Evolutionary conservation across 92 coral and sea anemone genomes (phyloP), one percentile per base, ranked within the genome.

Genomic region (Bergia puertoricense): DNA sequence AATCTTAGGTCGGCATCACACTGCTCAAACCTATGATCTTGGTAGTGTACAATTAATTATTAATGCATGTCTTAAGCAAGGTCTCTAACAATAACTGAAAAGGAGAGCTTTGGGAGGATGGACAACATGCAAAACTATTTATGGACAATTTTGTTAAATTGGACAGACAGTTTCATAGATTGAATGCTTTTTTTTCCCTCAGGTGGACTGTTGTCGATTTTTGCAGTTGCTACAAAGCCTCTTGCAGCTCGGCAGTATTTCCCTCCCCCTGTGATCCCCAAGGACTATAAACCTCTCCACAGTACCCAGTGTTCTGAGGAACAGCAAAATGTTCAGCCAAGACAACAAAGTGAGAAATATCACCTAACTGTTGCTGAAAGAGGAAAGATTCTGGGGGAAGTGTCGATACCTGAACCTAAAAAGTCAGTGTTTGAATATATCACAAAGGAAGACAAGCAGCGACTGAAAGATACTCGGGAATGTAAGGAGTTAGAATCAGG

Each of bases 181-280:
- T 62, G 3, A 2, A 2, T 62, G 14, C 23, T 4, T 42, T 15
- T 39, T 56, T 41, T 82, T 11, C 88, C 37, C 80, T 13, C 73
- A 97, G 99, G 97, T 76, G 98, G 99, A 43, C 90, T 94, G 71
- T 90, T 97, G 81, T 94, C 99, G 71, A 88, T 93, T 46, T 97
- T 95, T 86, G 85, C 93, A 69, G 91, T 85, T 57, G 93, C 91
- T 7, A 78, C 94, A 48, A 95, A 80, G 80, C 92, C 94, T 42
- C 86, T 79, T 82, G 94, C 96, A n/a, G 90, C 90, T 57, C 86
- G 96, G 59, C 94, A 94, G 74, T 66, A 85, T 41, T 97, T 92
- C 79, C 93, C 96, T 14, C 99, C 98, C 1, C 99, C 99, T 4
- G 88, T 91, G 40, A 88, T 97, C 38, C 99, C 98, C 13, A 90